Conservation (phyloP, 2,797 vertebrate species). For the Schizopygopsis malacanthus region DNA sequence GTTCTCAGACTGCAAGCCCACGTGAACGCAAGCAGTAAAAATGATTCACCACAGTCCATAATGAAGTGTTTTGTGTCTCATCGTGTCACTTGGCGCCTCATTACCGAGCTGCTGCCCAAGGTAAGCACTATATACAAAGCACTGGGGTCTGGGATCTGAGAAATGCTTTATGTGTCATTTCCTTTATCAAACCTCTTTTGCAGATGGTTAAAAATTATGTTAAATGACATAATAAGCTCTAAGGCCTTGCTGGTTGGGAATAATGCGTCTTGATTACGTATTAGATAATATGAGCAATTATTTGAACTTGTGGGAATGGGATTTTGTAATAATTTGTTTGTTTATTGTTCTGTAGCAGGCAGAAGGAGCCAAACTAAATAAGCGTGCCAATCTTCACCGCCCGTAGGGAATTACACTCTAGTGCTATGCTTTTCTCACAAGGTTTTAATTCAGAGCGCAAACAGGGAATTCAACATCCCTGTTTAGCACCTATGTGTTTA, state of each 20-base stretch:
- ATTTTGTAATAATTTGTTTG: constrained; percentile 27
- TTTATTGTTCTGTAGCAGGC: constrained; percentile 26
- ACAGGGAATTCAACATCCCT: constrained; percentile 38
- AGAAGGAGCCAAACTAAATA: constrained; percentile 57
- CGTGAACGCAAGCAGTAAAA: constrained; percentile 39
- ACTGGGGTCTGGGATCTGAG: constrained; percentile 1
- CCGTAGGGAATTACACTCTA: constrained; percentile 40
- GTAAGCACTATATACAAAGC: background rate
- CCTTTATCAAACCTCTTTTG: constrained; percentile 7
- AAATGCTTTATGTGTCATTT: constrained; percentile 6
- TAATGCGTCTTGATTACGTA: background rate
- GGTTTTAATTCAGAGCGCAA: constrained; percentile 38
- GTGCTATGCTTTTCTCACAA: constrained; percentile 22
- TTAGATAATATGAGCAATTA: constrained; percentile 26
- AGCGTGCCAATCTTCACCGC: constrained; percentile 47
- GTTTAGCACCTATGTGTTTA: constrained; percentile 38
- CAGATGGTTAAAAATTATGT: constrained; percentile 1
- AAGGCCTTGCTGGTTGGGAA: background rate
- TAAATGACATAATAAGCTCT: background rate
- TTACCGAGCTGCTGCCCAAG: constrained; percentile 1
- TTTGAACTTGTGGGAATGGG: background rate
- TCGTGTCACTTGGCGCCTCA: constrained; percentile 25
- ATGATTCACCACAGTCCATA: constrained; percentile 40
- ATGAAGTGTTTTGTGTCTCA: constrained; percentile 50
- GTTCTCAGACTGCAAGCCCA: constrained; percentile 32